A percentile compares a stretch with the other conserved stretches of the same genome.
phyloP scores from a whole-genome alignment of 2,113 vertebrate genomes.

The Elachura formosa region DNA sequence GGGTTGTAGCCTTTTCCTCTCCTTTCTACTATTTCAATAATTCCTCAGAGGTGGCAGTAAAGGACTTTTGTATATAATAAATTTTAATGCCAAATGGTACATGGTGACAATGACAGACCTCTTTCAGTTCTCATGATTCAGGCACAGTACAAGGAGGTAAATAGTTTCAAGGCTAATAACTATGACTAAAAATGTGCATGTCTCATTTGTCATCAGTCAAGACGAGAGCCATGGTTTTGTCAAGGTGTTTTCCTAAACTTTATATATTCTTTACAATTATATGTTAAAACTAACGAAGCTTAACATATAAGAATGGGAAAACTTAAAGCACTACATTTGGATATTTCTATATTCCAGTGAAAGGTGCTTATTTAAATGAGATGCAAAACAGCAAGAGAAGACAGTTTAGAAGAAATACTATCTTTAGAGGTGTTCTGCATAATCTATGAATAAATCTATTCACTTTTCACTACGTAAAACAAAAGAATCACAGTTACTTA shows the following conservation, averaged over 20 bases:
- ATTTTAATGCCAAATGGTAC: not conserved
- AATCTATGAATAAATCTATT: not conserved
- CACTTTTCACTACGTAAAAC: not conserved
- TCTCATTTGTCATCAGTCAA: not conserved
- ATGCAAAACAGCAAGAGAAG: not conserved
- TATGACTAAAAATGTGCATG: not conserved
- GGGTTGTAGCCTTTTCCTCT: not conserved
- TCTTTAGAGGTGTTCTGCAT: constrained; percentile 22
- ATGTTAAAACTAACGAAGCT: not conserved
- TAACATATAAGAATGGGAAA: not conserved
- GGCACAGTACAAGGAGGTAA: not conserved
- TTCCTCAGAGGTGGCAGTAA: not conserved
- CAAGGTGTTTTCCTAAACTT: not conserved
- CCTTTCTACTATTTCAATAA: not conserved
- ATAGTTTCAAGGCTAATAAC: not conserved
- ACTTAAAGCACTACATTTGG: not conserved
- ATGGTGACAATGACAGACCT: not conserved
- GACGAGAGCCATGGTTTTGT: not conserved
- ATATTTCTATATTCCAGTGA: not conserved
- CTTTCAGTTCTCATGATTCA: not conserved
- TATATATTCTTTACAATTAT: not conserved
- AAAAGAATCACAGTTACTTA: not conserved
- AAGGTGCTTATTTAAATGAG: constrained; percentile 45
- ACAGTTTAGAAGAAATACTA: not conserved
- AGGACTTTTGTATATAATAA: not conserved